phyloP scores from a whole-genome alignment of 2,888 invertebrate species.

The Harpalus rufipes region DNA sequence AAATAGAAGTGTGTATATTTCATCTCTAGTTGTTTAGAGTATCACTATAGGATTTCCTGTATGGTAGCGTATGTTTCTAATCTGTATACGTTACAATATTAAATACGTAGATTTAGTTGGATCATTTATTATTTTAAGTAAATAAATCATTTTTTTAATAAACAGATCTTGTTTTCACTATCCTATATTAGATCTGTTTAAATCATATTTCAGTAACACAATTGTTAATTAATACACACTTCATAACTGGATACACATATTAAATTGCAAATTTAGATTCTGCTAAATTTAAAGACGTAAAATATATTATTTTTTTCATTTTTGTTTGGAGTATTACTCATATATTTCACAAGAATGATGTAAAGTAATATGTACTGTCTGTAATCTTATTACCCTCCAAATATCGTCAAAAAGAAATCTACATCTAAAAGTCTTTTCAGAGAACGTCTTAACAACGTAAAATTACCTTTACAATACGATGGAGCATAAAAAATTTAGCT shows the following conservation, averaged over 20 bases:
- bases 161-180: slow-evolving; percentile 26
- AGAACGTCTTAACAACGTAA: slow-evolving; percentile 37
- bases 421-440: slow-evolving; percentile 24
- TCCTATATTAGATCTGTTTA: slow-evolving; percentile 41
- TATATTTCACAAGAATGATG: too few species aligned
- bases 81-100: slow-evolving; percentile 39
- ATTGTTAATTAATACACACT: slow-evolving; percentile 1
- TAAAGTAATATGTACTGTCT: not conserved
- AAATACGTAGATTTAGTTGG: slow-evolving; percentile 23
- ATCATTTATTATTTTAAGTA: slow-evolving; percentile 45
- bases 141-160: slow-evolving; percentile 46
- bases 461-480: slow-evolving; percentile 60
- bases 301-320: too few species aligned
- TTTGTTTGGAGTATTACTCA: too few species aligned
- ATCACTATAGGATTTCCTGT: slow-evolving; percentile 52
- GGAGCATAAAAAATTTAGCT: slow-evolving; percentile 56
- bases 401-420: slow-evolving; percentile 28
- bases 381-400: slow-evolving; percentile 18
- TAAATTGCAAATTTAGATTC: too few species aligned
- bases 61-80: slow-evolving; percentile 20
- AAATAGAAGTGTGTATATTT: slow-evolving; percentile 54
- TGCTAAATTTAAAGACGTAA: too few species aligned
- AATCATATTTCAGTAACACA: slow-evolving; percentile 35
- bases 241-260: not conserved
- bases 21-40: slow-evolving; percentile 60